Conservation (phyloP, 2,797 vertebrate species). For the Vultur gryphus region DNA sequence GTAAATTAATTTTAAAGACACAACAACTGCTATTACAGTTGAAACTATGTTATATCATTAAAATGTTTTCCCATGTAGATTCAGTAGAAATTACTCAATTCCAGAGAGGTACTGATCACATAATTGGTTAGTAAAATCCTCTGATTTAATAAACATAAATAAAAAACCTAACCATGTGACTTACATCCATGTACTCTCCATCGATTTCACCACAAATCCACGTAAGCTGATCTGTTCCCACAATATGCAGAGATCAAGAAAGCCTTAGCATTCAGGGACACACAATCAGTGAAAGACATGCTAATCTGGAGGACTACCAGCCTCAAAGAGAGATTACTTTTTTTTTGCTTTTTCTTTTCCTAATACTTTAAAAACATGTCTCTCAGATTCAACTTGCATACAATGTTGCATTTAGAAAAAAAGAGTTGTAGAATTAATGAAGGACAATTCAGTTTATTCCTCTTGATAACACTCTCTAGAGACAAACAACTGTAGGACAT, state of each 20-base stretch:
- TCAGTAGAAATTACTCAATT: not conserved
- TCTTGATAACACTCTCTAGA: not conserved
- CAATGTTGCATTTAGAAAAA: not conserved
- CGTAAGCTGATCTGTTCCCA: fast-evolving
- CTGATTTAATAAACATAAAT: not conserved
- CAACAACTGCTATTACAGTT: not conserved
- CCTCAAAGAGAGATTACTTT: not conserved
- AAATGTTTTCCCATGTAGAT: not conserved
- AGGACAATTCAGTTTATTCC: not conserved
- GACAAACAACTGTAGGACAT: not conserved
- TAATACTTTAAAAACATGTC: not conserved
- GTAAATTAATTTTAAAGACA: not conserved
- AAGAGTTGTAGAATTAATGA: not conserved
- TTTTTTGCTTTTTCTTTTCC: not conserved
- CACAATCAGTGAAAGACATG: not conserved
- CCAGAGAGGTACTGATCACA: not conserved
- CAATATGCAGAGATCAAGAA: not conserved
- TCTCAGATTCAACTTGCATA: not conserved
- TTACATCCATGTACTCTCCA: not conserved
- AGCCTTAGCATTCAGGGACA: not conserved
- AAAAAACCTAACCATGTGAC: not conserved
- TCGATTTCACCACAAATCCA: not conserved
- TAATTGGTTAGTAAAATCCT: not conserved
- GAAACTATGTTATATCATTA: not conserved
- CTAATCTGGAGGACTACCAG: not conserved